Conservation (phyloP, 1,140 invertebrate genomes). For the Forficula auricularia region DNA sequence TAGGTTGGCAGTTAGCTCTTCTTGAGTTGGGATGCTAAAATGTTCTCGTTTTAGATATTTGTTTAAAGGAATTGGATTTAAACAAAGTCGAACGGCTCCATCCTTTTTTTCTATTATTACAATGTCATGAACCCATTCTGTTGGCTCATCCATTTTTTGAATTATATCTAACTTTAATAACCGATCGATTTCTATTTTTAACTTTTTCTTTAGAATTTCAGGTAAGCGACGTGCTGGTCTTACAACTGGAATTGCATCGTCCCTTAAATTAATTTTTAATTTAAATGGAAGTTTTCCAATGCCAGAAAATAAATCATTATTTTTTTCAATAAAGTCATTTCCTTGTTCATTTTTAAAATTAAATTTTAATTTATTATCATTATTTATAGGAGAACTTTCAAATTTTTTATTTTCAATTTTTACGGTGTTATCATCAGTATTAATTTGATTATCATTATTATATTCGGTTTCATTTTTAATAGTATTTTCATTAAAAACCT, state of each 20-base stretch:
- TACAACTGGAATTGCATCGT: slow-evolving; percentile 15
- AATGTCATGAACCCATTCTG: slow-evolving; percentile 2
- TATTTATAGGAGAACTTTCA: too few species aligned
- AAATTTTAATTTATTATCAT: too few species aligned
- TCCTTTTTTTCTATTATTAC: slow-evolving; percentile 6
- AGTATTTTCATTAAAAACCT: too few species aligned
- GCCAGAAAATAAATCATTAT: slow-evolving; percentile 1
- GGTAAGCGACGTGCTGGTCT: slow-evolving; percentile 21
- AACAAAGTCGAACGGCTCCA: slow-evolving; percentile 4
- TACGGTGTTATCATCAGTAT: too few species aligned
- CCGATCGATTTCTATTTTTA: slow-evolving; percentile 19
- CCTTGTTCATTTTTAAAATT: too few species aligned
- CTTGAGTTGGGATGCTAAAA: slow-evolving; percentile 3
- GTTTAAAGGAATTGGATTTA: slow-evolving; percentile 7
- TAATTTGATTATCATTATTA: too few species aligned
- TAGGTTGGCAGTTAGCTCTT: slow-evolving; percentile 18
- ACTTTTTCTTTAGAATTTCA: slow-evolving; percentile 17
- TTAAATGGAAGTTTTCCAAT: slow-evolving; percentile 2
- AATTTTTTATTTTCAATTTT: too few species aligned
- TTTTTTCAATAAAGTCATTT: too few species aligned
- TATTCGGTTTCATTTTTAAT: too few species aligned
- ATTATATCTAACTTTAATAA: slow-evolving; percentile 12
- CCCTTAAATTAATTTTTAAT: slow-evolving; percentile 11
- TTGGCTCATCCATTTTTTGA: slow-evolving; percentile 6
- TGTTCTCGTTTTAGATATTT: slow-evolving; percentile 2